phyloP scores from a whole-genome alignment of 2,888 invertebrate genomes.

The Yponomeuta cagnagella region DNA sequence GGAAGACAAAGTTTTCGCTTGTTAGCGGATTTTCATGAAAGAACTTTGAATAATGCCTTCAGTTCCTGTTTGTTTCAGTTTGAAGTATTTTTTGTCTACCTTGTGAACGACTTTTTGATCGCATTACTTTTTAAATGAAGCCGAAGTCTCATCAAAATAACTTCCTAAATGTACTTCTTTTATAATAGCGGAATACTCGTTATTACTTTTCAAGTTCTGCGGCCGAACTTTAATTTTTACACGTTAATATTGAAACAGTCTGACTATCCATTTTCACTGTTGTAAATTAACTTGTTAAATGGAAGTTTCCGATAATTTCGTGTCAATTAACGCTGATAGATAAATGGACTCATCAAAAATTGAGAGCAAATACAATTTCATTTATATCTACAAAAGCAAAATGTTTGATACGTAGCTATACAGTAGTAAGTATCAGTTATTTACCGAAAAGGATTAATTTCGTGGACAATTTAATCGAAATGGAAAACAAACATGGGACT shows the following conservation, averaged over 20 bases:
- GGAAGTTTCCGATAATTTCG: slow-evolving; percentile 10
- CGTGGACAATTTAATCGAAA: slow-evolving; percentile 24
- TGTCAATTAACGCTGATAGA: slow-evolving; percentile 11
- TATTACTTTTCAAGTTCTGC: neutral
- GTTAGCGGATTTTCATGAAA: slow-evolving; percentile 37
- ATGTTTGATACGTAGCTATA: neutral
- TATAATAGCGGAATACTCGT: too few relatives aligned
- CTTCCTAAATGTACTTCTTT: neutral
- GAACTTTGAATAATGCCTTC: slow-evolving; percentile 30
- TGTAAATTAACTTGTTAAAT: neutral
- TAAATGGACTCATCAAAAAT: slow-evolving; percentile 23
- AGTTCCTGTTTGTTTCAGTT: slow-evolving; percentile 26
- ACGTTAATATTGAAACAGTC: neutral
- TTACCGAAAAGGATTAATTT: neutral
- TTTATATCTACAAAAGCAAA: neutral
- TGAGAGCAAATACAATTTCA: slow-evolving; percentile 7
- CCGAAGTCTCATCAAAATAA: neutral
- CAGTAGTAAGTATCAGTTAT: neutral
- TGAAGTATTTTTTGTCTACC: slow-evolving; percentile 12
- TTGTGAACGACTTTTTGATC: slow-evolving; percentile 23
- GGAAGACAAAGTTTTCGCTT: slow-evolving; percentile 32
- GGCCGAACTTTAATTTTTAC: neutral
- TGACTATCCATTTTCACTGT: neutral
- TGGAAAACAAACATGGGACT: slow-evolving; percentile 38
- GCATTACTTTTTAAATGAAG: slow-evolving; percentile 7